Evolutionary conservation across 2,888 invertebrate species (phyloP).

Genomic region (Chrysolina oricalcia): DNA sequence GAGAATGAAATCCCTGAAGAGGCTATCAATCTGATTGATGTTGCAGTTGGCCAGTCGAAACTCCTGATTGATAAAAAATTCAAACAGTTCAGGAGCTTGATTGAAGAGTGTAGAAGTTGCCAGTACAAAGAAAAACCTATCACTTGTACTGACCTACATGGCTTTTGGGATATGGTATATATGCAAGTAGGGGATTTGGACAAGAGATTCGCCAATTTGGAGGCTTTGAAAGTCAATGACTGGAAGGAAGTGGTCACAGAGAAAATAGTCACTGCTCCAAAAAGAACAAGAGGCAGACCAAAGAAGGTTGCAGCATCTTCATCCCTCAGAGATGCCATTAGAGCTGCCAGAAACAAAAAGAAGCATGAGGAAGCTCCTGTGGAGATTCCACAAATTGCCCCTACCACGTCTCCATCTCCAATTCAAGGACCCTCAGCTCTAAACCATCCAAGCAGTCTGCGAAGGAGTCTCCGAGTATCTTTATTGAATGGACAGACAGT

Average conservation of each 20-base stretch:
- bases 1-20: conserved; percentile 72
- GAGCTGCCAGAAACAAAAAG: conserved; percentile 58
- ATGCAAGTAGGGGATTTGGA: conserved; percentile 83
- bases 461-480: conserved; percentile 48
- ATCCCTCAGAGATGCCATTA: conserved; percentile 61
- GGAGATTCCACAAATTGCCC: not conserved
- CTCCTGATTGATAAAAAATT: conserved; percentile 85
- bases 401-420: conserved; percentile 22
- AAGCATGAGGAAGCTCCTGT: conserved; percentile 36
- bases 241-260: conserved; percentile 74
- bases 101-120: conserved; percentile 68
- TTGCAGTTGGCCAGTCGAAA: conserved; percentile 85
- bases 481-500: conserved; percentile 27
- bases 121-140: conserved; percentile 74
- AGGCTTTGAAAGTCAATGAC: conserved; percentile 69
- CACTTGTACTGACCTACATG: conserved; percentile 83
- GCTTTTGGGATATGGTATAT: conserved; percentile 91
- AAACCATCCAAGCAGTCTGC: conserved; percentile 6
- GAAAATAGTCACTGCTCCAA: conserved; percentile 49
- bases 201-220: conserved; percentile 75
- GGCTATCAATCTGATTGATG: conserved; percentile 76
- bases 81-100: conserved; percentile 74
- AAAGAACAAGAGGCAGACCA: conserved; percentile 41
- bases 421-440: not conserved
- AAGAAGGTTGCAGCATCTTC: conserved; percentile 50